Evolutionary conservation across 2,797 vertebrate genomes (phyloP), one percentile per base, ranked within the genome.

Genomic region (Muscicapa comitata): DNA sequence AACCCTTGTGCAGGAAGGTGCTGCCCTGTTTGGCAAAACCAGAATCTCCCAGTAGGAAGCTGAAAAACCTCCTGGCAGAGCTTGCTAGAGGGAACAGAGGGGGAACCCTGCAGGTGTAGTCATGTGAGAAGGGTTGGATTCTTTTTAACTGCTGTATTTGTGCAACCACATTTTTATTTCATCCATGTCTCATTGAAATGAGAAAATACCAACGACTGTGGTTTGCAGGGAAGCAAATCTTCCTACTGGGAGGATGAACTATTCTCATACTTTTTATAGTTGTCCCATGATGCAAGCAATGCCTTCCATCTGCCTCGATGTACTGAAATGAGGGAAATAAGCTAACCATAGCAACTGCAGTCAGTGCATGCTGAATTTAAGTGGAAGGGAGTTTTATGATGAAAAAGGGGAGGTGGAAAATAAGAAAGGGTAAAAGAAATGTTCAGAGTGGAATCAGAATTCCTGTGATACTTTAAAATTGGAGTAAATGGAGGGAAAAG

Each of bases 261-360:
- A 33, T 78, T 88, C 70, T 95, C 17, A 10, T 75, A 75, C 58
- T 90, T 93, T 59, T 61, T 88, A 78, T 88, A 90, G 75, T 26
- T 78, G 73, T 95, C 90, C 54, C 76, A 62, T 70, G 86, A 55
- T 81, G 67, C 37, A 72, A 53, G 91, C 63, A 90, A 35, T 90
- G 77, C 67, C 37, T 95, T 92, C 83, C 48, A 51, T 88, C 88
- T 95, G 93, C 67, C 59, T 93, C 1, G 0, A 15, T 86, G 62
- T 72, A 37, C 83, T 70, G 62, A 81, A 94, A 84, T 37, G 51
- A 75, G 68, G 45, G 70, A 93, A 84, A 45, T 31, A 86, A 67
- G 73, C 76, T 92, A 95, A 93, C 73, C 79, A 76, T 62, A 78
- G 92, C 85, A 96, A 92, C 83, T 89, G 37, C 17, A 13, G 84